Evolutionary conservation across 2,888 invertebrate genomes (phyloP), one percentile per base, ranked within the genome.

Genomic region (Thymelicus lineola): DNA sequence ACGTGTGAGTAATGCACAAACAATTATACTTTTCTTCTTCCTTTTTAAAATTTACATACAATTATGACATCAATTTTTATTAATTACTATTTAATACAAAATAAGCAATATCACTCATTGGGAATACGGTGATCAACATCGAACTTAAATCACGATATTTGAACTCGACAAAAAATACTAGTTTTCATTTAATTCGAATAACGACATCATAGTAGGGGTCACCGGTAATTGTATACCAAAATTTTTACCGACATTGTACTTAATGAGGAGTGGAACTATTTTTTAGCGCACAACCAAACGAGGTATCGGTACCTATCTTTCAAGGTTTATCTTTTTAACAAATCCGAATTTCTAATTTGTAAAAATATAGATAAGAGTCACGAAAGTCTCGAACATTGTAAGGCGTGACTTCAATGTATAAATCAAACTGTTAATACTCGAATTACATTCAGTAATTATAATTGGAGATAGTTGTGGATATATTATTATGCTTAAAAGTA

Each of bases 241-340:
- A 17, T 57, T 57, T 57, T 62, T 62, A 59, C 58, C 59, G 48
- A 48, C 59, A 38, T 20, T 66, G 65, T 46, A 59, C 45, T 17
- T 68, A 68, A 68, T 68, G 61, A 68, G 61, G 35, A 38, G 61
- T 35, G 61, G 65, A 58, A 62, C 68, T 68, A 68, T 68, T 62
- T 67, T 67, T 67, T 46, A 61, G 67, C 53, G 20, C 61, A 67
- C 67, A 9, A 66, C 38, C 42, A 15, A 66, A 60, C 38, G 42
- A 66, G 60, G 66, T 60, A 66, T 66, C 60, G 38, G 36, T 48
- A 66, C 28, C 60, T 67, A 60, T 53, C 66, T 67, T 53, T 61
- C 45, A 60, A 61, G 61, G 60, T 53, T 58, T 58, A 67, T 61
- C 53, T 61, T 45, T 61, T 57, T 58, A 46, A 61, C 50, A 67